A percentile compares a stretch with the other conserved stretches of the same genome.
Conservation (phyloP, 2,888 invertebrate genomes). For the Eupithecia dodoneata region DNA sequence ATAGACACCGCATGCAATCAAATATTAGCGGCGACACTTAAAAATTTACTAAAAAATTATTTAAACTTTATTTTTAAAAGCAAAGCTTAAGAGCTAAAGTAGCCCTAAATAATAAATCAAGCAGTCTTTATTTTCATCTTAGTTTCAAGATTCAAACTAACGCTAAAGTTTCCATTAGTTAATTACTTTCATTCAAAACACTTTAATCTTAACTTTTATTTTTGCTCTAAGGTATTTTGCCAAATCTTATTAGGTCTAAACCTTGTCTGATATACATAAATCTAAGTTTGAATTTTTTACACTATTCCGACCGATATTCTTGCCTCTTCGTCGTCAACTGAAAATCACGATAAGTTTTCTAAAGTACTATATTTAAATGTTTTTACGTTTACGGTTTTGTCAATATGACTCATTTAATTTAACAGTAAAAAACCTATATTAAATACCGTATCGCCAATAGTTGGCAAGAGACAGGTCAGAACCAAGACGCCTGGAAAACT, state of each 20-base stretch:
- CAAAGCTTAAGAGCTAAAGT: neutral
- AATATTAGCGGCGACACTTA: neutral
- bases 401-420: no score
- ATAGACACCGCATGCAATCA: neutral
- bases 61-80: neutral
- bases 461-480: no score
- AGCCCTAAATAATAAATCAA: neutral
- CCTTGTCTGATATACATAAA: no score
- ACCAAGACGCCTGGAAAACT: no score
- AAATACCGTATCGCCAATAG: no score
- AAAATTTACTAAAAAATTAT: neutral
- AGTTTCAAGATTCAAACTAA: neutral
- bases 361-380: no score
- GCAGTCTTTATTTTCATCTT: neutral
- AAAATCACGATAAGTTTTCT: no score
- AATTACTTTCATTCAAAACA: neutral
- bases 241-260: neutral
- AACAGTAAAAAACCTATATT: no score
- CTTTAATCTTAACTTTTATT: neutral
- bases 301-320: no score
- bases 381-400: no score
- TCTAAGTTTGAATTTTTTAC: no score
- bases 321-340: no score
- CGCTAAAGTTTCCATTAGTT: slow-evolving; percentile 8
- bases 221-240: neutral